Evolutionary conservation across 2,797 vertebrate genomes (phyloP).

Genomic region (Peromyscus aztecus): DNA sequence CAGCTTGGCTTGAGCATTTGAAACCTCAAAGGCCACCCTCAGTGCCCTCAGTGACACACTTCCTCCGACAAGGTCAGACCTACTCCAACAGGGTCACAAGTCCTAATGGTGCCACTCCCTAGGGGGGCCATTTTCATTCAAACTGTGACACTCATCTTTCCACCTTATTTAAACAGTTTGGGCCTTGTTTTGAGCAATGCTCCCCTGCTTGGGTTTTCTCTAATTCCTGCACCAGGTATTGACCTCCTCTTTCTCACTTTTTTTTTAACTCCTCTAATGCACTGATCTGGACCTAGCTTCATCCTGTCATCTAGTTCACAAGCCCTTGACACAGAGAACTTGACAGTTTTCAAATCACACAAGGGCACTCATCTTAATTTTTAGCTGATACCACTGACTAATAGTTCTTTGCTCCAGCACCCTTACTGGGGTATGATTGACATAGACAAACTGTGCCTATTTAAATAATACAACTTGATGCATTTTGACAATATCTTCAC

Average conservation of each 20-base stretch:
- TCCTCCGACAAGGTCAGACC: background rate
- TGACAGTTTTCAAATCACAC: background rate
- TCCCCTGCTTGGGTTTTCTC: background rate
- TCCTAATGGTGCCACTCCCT: background rate
- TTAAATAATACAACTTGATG: background rate
- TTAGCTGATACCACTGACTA: background rate
- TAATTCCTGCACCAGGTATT: background rate
- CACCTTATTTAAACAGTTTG: background rate
- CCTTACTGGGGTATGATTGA: background rate
- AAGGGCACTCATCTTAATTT: background rate
- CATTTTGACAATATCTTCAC: background rate
- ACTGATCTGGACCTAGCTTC: background rate
- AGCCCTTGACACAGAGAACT: background rate
- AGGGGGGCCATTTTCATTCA: background rate
- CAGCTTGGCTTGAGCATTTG: background rate
- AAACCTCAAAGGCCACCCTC: background rate
- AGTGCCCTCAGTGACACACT: background rate
- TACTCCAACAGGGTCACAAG: background rate
- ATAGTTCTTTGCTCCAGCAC: background rate
- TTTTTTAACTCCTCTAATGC: background rate
- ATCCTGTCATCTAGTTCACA: background rate
- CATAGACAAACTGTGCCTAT: background rate
- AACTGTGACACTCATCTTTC: background rate
- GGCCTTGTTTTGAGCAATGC: background rate
- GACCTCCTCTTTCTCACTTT: background rate